These are phyloP conservation scores for Ennomos erosarius DNA, from an alignment of 2,888 invertebrate species.

Conservation along the genomic window DNA sequence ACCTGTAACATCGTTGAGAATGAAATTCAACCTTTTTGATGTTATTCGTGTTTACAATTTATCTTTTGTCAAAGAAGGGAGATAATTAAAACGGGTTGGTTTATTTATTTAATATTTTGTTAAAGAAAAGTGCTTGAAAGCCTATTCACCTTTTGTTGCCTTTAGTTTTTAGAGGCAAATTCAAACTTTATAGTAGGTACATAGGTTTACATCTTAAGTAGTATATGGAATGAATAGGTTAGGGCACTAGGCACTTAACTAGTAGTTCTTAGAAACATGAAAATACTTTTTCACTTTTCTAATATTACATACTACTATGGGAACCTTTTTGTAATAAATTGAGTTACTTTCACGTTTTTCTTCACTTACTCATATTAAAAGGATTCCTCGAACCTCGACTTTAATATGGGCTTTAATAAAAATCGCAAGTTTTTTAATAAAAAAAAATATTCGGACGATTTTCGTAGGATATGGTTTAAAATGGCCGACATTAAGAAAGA, in stretches of 20 bases:
- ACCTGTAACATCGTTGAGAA: not conserved
- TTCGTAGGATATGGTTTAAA: conserved; percentile 46
- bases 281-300: conserved; percentile 10
- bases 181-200: too few species aligned
- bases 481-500: conserved; percentile 45
- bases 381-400: conserved; percentile 22
- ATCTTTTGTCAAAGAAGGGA: not conserved
- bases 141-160: too few species aligned
- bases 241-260: too few species aligned
- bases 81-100: conserved; percentile 3
- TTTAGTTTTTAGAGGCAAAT: too few species aligned
- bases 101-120: not conserved
- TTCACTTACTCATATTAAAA: conserved; percentile 18
- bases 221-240: too few species aligned
- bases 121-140: not conserved
- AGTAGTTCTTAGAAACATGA: not conserved
- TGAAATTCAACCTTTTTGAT: conserved; percentile 3
- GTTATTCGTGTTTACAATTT: conserved; percentile 5
- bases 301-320: conserved; percentile 9
- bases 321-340: conserved; percentile 20
- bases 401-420: conserved; percentile 43
- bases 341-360: conserved; percentile 8
- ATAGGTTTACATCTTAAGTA: too few species aligned
- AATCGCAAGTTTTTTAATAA: conserved; percentile 50
- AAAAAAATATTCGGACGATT: conserved; percentile 48